Evolutionary conservation across 2,797 vertebrate genomes (phyloP).

Genomic region (Aphelocoma californica): DNA sequence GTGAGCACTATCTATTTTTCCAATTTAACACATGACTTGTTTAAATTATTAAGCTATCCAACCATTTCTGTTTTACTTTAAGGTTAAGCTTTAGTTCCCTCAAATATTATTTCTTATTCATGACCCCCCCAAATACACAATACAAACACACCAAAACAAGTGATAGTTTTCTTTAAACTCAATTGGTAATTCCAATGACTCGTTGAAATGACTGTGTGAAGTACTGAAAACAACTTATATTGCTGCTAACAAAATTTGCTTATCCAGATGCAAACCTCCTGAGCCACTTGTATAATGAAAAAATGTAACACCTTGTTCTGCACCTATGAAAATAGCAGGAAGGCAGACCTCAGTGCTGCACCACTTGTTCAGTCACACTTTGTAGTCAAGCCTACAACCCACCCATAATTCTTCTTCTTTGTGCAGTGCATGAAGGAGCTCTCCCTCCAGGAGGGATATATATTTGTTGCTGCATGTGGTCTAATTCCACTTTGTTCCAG

Average conservation of each 20-base stretch:
- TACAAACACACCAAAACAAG: background rate
- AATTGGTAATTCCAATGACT: background rate
- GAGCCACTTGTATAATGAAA: background rate
- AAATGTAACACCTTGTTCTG: background rate
- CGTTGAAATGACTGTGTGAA: background rate
- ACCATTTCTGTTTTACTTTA: background rate
- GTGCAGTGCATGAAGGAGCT: background rate
- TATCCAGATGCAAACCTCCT: background rate
- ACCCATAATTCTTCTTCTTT: background rate
- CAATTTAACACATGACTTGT: background rate
- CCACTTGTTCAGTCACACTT: background rate
- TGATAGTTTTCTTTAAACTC: background rate
- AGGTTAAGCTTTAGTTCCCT: constrained; percentile 12
- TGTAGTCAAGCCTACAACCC: background rate
- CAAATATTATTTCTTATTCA: background rate
- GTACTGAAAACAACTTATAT: background rate
- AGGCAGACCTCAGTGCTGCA: background rate
- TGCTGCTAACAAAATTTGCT: background rate
- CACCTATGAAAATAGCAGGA: background rate
- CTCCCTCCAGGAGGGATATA: background rate
- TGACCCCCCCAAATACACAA: background rate
- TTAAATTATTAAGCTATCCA: constrained; percentile 12
- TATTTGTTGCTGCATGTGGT: background rate
- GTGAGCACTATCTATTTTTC: background rate
- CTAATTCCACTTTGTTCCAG: background rate